phyloP scores from a whole-genome alignment of 2,113 vertebrate genomes.

The Parus major region DNA sequence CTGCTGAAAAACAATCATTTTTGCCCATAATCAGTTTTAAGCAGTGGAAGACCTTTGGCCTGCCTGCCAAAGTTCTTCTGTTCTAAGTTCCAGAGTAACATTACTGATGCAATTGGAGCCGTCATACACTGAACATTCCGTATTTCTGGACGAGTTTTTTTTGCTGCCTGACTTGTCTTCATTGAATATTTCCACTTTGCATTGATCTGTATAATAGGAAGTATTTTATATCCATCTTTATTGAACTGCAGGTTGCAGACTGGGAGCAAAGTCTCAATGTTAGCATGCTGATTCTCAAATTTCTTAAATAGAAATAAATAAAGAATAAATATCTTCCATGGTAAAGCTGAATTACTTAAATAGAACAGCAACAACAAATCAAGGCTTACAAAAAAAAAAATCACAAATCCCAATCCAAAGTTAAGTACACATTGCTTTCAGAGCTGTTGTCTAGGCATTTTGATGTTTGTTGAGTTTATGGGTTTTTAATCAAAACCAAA shows the following conservation, averaged over 20 bases:
- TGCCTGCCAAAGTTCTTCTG: not conserved
- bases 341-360: not conserved
- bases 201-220: not conserved
- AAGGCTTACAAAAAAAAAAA: not conserved
- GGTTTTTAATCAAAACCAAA: not conserved
- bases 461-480: too few species aligned
- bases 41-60: not conserved
- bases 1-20: not conserved
- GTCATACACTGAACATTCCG: not conserved
- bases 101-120: not conserved
- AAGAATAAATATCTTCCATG: not conserved
- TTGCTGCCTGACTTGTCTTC: not conserved
- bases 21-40: not conserved
- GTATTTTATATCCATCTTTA: not conserved
- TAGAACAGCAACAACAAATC: not conserved
- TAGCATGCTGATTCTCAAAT: not conserved
- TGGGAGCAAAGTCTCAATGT: not conserved
- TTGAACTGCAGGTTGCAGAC: not conserved
- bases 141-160: not conserved
- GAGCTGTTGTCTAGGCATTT: not conserved
- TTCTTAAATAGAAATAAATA: not conserved
- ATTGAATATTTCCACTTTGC: not conserved
- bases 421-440: not conserved
- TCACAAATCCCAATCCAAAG: not conserved
- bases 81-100: not conserved